Conservation (phyloP, 2,797 vertebrate genomes). For the Lophura swinhoii region DNA sequence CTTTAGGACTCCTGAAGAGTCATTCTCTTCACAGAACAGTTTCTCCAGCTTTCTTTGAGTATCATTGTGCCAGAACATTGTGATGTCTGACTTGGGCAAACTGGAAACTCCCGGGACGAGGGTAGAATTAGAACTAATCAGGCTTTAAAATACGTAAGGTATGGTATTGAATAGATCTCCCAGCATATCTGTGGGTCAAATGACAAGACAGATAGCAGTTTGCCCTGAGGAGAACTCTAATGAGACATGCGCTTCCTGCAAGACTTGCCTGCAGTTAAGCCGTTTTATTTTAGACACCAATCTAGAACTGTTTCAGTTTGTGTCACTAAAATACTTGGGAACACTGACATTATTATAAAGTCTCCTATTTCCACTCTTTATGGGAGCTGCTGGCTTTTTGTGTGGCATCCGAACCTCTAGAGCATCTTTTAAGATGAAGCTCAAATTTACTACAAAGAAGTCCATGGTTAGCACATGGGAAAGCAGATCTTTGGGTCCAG, state of each 20-base stretch:
- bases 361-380: neutral
- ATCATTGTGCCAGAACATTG: neutral
- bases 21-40: neutral
- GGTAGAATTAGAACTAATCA: neutral
- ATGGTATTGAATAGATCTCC: neutral
- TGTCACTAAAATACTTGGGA: neutral
- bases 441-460: neutral
- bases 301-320: neutral
- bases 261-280: neutral
- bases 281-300: neutral
- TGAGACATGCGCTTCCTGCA: neutral
- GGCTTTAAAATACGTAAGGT: neutral
- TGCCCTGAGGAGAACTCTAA: conserved; percentile 15
- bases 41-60: neutral
- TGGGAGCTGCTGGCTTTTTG: neutral
- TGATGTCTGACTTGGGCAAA: neutral
- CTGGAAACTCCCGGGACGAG: accelerated
- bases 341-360: neutral
- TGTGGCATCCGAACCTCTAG: neutral
- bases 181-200: neutral
- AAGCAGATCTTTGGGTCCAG: neutral
- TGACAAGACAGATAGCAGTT: neutral
- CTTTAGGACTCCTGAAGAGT: conserved; percentile 20
- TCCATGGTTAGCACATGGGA: accelerated
- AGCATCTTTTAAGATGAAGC: neutral